A percentile compares a stretch with the other conserved stretches of the same genome.
phyloP scores from a whole-genome alignment of 1,140 invertebrate genomes.

The Hirudo medicinalis region DNA sequence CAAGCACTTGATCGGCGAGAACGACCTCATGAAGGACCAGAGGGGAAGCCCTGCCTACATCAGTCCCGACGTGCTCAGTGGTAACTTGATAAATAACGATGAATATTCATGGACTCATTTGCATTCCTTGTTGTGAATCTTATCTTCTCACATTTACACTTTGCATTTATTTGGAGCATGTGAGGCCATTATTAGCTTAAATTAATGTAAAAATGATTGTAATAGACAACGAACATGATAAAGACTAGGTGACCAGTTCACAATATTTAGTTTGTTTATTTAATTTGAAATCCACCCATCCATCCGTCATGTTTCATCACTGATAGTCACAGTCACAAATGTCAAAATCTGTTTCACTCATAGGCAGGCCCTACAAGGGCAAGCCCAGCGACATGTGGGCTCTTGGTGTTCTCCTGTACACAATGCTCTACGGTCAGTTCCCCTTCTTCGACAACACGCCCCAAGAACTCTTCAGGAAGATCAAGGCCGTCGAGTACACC shows the following conservation, averaged over 20 bases:
- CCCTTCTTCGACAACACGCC: constrained; percentile 67
- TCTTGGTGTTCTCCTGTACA: constrained; percentile 64
- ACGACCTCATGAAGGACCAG: constrained; percentile 62
- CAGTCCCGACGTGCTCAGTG: constrained; percentile 66
- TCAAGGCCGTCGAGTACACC: constrained; percentile 53
- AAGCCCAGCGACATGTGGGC: constrained; percentile 80
- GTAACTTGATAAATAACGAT: constrained; percentile 33
- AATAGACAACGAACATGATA: no score
- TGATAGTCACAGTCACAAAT: background rate
- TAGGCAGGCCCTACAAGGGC: constrained; percentile 45
- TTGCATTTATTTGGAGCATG: background rate
- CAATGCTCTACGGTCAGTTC: constrained; percentile 74
- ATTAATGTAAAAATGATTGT: no score
- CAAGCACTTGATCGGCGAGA: constrained; percentile 60
- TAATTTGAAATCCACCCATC: no score
- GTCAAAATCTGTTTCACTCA: constrained; percentile 22
- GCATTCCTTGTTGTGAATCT: no score
- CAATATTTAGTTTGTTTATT: no score
- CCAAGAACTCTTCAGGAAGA: constrained; percentile 64
- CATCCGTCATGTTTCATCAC: background rate
- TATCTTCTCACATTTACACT: no score
- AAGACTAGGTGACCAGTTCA: no score
- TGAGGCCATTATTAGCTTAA: no score
- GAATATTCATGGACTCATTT: no score
- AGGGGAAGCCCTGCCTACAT: constrained; percentile 71